Conservation (phyloP, 1,140 invertebrate species). For the Orius insidiosus region DNA sequence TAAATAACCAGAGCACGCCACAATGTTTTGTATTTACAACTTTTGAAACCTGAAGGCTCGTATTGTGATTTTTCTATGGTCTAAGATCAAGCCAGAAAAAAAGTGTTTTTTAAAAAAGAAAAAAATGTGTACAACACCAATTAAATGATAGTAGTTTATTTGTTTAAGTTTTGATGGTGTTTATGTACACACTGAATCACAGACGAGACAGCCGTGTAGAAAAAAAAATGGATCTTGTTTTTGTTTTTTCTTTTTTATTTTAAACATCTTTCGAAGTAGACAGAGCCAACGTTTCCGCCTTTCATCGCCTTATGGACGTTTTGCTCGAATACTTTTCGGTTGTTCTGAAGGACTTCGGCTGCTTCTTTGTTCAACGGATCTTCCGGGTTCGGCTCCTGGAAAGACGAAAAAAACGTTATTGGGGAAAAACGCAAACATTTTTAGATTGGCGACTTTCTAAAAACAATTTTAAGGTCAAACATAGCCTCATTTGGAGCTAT, state of each 20-base stretch:
- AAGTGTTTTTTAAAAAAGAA: too few relatives aligned
- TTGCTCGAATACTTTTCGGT: slow-evolving; percentile 84
- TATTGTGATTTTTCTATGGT: too few relatives aligned
- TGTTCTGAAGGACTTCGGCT: slow-evolving; percentile 91
- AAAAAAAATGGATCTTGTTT: not conserved
- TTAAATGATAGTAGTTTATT: too few relatives aligned
- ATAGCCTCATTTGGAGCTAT: not conserved
- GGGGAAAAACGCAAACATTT: not conserved
- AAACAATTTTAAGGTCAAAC: not conserved
- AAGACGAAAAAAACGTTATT: slow-evolving; percentile 9
- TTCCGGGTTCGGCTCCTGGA: slow-evolving; percentile 92
- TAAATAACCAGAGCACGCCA: too few relatives aligned
- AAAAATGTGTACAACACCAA: too few relatives aligned
- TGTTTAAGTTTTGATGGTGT: too few relatives aligned
- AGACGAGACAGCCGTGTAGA: too few relatives aligned
- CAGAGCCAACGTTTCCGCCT: slow-evolving; percentile 80
- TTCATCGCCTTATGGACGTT: slow-evolving; percentile 93
- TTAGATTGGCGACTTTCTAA: not conserved
- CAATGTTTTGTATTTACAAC: too few relatives aligned
- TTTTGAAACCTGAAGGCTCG: too few relatives aligned
- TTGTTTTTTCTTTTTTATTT: slow-evolving; percentile 46
- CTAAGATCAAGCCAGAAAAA: too few relatives aligned
- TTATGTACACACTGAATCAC: too few relatives aligned
- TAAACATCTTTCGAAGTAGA: slow-evolving; percentile 88
- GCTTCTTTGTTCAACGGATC: slow-evolving; percentile 98